Evolutionary conservation across 2,113 vertebrate genomes (phyloP).

Genomic region (Phalacrocorax pelagicus): DNA sequence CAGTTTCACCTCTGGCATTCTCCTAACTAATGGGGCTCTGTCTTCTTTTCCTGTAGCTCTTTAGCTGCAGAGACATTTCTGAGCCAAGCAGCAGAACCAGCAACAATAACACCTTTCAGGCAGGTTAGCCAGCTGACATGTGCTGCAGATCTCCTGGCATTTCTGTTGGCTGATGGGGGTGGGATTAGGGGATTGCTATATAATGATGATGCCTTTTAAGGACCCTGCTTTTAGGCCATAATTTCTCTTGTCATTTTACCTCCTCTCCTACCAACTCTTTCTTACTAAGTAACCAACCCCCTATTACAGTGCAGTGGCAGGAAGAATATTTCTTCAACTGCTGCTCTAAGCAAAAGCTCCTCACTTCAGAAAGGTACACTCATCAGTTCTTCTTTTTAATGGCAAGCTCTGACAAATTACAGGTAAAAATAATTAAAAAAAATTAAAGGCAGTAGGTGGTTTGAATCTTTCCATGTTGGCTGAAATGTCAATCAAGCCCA

Average conservation of each 20-base stretch:
- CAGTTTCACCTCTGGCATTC: conserved; percentile 39
- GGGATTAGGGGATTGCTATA: conserved; percentile 15
- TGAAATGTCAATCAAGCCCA: conserved; percentile 57
- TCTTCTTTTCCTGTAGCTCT: conserved; percentile 39
- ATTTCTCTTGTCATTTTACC: conserved; percentile 54
- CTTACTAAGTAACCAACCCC: not conserved
- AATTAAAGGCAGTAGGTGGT: conserved; percentile 23
- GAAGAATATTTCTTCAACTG: conserved; percentile 11
- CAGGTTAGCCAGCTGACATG: conserved; percentile 24
- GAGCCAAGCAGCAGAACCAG: conserved; percentile 39
- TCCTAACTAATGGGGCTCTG: conserved; percentile 29
- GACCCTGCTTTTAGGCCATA: conserved; percentile 37
- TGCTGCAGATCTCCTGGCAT: not conserved
- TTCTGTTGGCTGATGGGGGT: not conserved
- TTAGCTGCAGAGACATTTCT: conserved; percentile 30
- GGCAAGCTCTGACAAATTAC: conserved; percentile 46
- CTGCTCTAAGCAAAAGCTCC: conserved; percentile 19
- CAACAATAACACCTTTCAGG: conserved; percentile 46
- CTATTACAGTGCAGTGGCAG: not conserved
- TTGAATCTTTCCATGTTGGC: conserved; percentile 23
- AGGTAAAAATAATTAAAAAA: conserved; percentile 41
- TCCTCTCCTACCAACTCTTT: conserved; percentile 2
- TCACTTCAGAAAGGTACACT: not conserved
- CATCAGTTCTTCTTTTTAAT: conserved; percentile 27
- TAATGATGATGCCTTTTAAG: conserved; percentile 41